phyloP scores from a whole-genome alignment of 2,888 invertebrate genomes.

The Neoaliturus tenellus region DNA sequence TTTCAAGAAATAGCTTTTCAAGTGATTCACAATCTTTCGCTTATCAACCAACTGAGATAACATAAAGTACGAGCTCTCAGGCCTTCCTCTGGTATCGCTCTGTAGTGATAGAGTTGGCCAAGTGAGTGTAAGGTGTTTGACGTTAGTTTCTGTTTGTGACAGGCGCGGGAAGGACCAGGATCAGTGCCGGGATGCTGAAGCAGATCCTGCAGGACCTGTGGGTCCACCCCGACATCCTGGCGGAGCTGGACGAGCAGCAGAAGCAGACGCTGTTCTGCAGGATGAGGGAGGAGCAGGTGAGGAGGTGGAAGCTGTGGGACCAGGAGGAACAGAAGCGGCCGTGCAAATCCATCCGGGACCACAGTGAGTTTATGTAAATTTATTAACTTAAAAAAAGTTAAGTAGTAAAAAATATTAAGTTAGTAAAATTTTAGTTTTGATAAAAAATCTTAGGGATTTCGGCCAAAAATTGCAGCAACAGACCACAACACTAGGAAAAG shows the following conservation, averaged over 20 bases:
- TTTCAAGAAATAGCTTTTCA: not conserved
- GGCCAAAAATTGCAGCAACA: no score
- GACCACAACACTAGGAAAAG: no score
- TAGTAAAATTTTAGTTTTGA: no score
- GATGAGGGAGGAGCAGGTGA: slow-evolving; percentile 90
- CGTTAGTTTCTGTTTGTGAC: not conserved
- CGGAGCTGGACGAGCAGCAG: slow-evolving; percentile 88
- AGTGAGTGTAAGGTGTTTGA: not conserved
- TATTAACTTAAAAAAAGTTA: no score
- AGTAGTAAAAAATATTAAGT: no score
- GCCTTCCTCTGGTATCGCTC: not conserved
- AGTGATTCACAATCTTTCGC: slow-evolving; percentile 33
- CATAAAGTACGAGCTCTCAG: not conserved
- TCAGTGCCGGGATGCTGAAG: no score
- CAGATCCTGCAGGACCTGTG: slow-evolving; percentile 88
- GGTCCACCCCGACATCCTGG: slow-evolving; percentile 89
- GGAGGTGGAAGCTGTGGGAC: slow-evolving; percentile 83
- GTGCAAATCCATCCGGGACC: not conserved
- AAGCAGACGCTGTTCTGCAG: slow-evolving; percentile 91
- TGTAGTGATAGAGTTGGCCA: no score
- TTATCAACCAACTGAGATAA: not conserved
- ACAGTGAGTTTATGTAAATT: no score
- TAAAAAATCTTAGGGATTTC: no score
- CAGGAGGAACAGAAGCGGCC: slow-evolving; percentile 47
- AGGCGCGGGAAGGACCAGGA: slow-evolving; percentile 8